phyloP scores from a whole-genome alignment of 2,888 invertebrate species.

The Cyaniris semiargus region DNA sequence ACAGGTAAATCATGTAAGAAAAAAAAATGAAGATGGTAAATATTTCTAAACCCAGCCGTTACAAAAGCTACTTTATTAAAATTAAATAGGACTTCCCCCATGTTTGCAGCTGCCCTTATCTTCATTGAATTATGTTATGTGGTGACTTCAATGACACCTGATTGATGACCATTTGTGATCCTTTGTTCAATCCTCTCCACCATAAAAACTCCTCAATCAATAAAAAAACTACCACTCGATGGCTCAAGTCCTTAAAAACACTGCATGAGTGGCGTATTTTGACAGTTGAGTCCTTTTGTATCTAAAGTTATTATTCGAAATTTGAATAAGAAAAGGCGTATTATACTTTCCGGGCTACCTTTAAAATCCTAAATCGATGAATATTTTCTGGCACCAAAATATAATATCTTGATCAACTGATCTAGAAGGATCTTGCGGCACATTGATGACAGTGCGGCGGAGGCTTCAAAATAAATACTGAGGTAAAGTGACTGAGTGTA shows the following conservation, averaged over 20 bases:
- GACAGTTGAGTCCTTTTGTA: conserved; percentile 3
- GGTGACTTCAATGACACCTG: conserved; percentile 39
- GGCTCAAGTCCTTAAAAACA: neutral
- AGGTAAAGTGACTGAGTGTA: too few relatives aligned
- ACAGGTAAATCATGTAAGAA: too few relatives aligned
- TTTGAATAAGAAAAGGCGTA: neutral
- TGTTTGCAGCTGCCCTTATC: conserved; percentile 3
- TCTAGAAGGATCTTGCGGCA: too few relatives aligned
- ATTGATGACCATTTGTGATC: conserved; percentile 47
- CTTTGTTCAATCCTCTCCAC: conserved; percentile 40
- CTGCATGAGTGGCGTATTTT: neutral
- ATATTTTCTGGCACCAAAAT: too few relatives aligned
- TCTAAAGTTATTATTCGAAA: neutral
- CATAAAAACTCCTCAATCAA: conserved; percentile 52
- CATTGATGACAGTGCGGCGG: too few relatives aligned
- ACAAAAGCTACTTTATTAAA: too few relatives aligned
- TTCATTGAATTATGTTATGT: conserved; percentile 21
- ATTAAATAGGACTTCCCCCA: neutral
- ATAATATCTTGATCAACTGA: too few relatives aligned
- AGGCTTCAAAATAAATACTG: too few relatives aligned
- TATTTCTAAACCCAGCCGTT: too few relatives aligned
- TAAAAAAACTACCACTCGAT: neutral
- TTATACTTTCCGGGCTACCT: too few relatives aligned
- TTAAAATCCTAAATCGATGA: too few relatives aligned
- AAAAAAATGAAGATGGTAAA: too few relatives aligned